Percentiles rank a stretch among this genome's conserved stretches.
These are phyloP conservation scores for Coleophora flavipennella DNA, from an alignment of 2,888 invertebrate genomes.

Conservation along the genomic window DNA sequence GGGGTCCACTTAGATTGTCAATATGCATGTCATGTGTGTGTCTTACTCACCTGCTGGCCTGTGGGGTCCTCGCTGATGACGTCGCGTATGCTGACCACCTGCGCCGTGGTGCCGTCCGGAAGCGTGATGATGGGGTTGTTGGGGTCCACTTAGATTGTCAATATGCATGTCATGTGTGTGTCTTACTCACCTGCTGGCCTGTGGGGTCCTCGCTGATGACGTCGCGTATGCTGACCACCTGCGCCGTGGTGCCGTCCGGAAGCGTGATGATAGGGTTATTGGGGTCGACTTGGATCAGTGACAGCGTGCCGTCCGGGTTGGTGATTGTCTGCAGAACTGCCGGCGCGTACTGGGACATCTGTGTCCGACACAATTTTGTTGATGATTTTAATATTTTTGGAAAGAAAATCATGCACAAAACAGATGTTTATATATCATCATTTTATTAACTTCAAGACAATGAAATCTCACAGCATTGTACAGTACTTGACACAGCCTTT, in stretches of 20 bases:
- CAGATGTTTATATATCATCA: too few species aligned
- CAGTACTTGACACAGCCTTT: too few species aligned
- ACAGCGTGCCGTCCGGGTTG: slow-evolving; percentile 96
- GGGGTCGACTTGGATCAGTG: slow-evolving; percentile 95
- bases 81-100: too few species aligned
- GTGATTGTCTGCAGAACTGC: slow-evolving; percentile 96
- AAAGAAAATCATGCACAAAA: too few species aligned
- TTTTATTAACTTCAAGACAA: too few species aligned
- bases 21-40: too few species aligned
- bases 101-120: slow-evolving; percentile 95
- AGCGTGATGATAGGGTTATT: slow-evolving; percentile 94
- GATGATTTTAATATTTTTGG: too few species aligned
- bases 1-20: slow-evolving; percentile 96
- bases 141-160: too few species aligned
- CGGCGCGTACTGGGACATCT: slow-evolving; percentile 83
- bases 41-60: too few species aligned
- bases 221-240: slow-evolving; percentile 72
- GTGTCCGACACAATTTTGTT: slow-evolving; percentile 10
- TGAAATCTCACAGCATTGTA: too few species aligned
- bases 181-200: neutral
- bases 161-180: too few species aligned
- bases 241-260: slow-evolving; percentile 96
- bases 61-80: too few species aligned
- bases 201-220: neutral
- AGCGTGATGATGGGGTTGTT: slow-evolving; percentile 98